Conservation (phyloP, 2,888 invertebrate species). For the Drosophila eohydei region DNA sequence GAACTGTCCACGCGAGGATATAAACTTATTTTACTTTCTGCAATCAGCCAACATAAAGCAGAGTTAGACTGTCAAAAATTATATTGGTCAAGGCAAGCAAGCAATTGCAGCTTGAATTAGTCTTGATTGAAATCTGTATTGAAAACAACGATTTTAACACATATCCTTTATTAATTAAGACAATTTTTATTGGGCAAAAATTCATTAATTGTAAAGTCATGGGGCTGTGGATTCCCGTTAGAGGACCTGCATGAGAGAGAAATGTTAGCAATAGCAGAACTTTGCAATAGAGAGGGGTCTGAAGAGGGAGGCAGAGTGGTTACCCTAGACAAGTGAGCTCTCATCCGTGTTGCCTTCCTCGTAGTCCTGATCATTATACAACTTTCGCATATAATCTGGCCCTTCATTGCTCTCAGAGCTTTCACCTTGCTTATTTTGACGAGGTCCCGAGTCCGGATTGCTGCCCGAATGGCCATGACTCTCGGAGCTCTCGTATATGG, state of each 20-base stretch:
- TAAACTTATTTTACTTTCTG: neutral
- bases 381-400: accelerated
- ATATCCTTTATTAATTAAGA: constrained; percentile 20
- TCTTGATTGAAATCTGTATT: neutral
- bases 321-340: constrained; percentile 6
- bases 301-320: too few species aligned
- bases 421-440: neutral
- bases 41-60: neutral
- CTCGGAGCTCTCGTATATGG: constrained; percentile 71
- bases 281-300: neutral
- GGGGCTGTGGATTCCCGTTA: neutral
- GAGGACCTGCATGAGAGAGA: constrained; percentile 4
- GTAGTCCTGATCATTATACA: constrained; percentile 43
- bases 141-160: neutral
- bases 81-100: neutral
- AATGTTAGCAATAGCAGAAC: neutral
- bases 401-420: neutral
- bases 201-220: constrained; percentile 12
- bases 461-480: constrained; percentile 62
- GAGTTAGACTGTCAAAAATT: neutral
- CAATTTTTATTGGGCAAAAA: constrained; percentile 18
- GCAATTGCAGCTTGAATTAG: neutral
- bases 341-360: constrained; percentile 47
- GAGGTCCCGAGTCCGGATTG: constrained; percentile 35
- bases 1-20: neutral